Evolutionary conservation across 2,797 vertebrate genomes (phyloP), one percentile per base, ranked within the genome.

Genomic region (Sarcoramphus papa): DNA sequence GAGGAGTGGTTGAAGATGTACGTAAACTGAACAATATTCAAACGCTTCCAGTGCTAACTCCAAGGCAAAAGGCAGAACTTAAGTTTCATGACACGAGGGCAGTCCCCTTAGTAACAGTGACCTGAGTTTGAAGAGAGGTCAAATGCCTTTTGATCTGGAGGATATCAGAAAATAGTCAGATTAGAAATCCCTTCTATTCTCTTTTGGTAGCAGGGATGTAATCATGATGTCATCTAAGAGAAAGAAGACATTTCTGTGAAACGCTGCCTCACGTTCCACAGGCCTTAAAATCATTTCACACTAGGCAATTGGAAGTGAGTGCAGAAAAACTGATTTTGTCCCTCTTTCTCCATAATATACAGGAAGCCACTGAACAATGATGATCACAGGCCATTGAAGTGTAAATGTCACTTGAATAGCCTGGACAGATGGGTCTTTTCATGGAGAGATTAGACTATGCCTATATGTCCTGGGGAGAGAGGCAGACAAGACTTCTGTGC

Each of bases 361-460:
- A 85, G 76, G 79, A 93, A 93, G 41, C 51, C 56, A 75, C 51
- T 64, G 69, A 93, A 43, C 40, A 88, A 77, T 27, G 75, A 88
- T 92, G 88, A 91, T 68, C 94, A 85, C 60, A 80, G 77, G 53
- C 51, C 86, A 91, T 18, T 92, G 92, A 91, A 93, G 85, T 89
- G 83, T 57, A 95, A 95, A 80, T 92, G 70, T 54, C 83, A 82
- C 53, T 82, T 74, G 74, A 94, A 89, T 10, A 79, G 75, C 85
- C 72, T 64, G 77, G 75, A 74, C 78, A 95, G 86, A 93, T 79
- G 90, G 70, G 60, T 57, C 43, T 91, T 85, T 83, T 80, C 60
- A 77, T 28, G 35, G 45, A 73, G 56, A 87, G 54, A 87, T 95
- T 79, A 77, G 80, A n/a, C 31, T 40, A 31, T 20, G 69, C 54